Percentiles rank a stretch among this genome's conserved stretches.
Evolutionary conservation across 2,113 vertebrate genomes (phyloP).

Genomic region (Neogale vison): DNA sequence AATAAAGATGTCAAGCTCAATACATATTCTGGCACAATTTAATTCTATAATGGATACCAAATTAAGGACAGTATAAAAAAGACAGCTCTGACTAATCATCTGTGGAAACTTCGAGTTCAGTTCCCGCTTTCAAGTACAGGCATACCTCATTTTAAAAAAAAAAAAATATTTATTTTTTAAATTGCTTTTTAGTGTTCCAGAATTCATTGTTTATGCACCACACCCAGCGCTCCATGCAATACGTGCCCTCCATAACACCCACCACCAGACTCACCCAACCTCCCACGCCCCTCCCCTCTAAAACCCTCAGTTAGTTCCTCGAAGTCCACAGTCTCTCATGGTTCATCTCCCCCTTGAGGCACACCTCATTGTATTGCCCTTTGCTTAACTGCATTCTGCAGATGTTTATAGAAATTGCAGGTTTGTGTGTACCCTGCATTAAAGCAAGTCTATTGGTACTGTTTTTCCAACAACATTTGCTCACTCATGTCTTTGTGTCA

Average conservation of each 20-base stretch:
- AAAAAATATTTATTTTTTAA: too few relatives aligned
- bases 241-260: too few relatives aligned
- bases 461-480: not conserved
- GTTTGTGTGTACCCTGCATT: not conserved
- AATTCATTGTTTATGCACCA: too few relatives aligned
- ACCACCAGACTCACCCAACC: too few relatives aligned
- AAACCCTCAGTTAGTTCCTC: too few relatives aligned
- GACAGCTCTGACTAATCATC: not conserved
- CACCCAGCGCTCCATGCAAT: too few relatives aligned
- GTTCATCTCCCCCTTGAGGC: not conserved
- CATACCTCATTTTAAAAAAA: not conserved
- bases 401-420: not conserved
- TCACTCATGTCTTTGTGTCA: not conserved
- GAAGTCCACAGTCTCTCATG: too few relatives aligned
- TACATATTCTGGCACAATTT: not conserved
- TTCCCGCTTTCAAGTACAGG: not conserved
- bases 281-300: too few relatives aligned
- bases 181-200: too few relatives aligned
- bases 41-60: not conserved
- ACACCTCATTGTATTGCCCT: not conserved
- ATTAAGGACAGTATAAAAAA: not conserved
- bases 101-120: not conserved
- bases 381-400: not conserved
- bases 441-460: not conserved
- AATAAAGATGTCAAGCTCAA: not conserved